Evolutionary conservation across 2,888 invertebrate species (phyloP).

Genomic region (Creontiades dilutus): DNA sequence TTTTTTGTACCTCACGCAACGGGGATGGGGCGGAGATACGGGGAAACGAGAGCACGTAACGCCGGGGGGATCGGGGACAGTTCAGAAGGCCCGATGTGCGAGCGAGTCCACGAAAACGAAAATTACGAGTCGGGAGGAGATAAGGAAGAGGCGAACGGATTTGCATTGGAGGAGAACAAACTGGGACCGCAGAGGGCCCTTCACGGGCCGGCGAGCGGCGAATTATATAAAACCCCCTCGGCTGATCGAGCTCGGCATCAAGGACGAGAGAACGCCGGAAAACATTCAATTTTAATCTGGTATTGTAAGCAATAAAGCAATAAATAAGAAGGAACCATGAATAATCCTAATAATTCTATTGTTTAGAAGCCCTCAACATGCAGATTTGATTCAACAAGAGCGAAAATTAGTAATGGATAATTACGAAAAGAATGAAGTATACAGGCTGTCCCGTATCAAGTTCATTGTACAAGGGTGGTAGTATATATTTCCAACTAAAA

Average conservation of each 20-base stretch:
- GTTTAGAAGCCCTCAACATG: too few species aligned
- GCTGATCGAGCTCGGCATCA: neutral
- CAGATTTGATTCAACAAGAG: too few species aligned
- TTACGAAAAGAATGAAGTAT: too few species aligned
- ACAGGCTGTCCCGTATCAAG: too few species aligned
- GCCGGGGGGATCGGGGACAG: neutral
- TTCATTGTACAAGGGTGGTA: too few species aligned
- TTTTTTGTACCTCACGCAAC: neutral
- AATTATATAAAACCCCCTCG: neutral
- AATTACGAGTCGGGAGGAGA: neutral
- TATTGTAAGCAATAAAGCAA: too few species aligned
- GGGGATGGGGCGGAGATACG: neutral
- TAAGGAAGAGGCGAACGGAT: conserved; percentile 22
- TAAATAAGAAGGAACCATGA: too few species aligned
- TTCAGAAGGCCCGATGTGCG: neutral
- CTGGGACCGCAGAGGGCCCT: conserved; percentile 27
- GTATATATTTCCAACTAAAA: too few species aligned
- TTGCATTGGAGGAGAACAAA: conserved; percentile 17
- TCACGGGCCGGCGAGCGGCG: neutral
- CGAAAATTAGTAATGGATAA: too few species aligned
- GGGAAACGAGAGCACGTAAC: neutral
- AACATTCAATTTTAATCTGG: neutral
- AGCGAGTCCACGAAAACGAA: neutral
- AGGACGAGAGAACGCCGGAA: neutral
- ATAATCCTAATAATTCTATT: too few species aligned